These are phyloP conservation scores for Bergia puertoricense DNA, from an alignment of 92 coral and sea anemone species.

Conservation along the genomic window DNA sequence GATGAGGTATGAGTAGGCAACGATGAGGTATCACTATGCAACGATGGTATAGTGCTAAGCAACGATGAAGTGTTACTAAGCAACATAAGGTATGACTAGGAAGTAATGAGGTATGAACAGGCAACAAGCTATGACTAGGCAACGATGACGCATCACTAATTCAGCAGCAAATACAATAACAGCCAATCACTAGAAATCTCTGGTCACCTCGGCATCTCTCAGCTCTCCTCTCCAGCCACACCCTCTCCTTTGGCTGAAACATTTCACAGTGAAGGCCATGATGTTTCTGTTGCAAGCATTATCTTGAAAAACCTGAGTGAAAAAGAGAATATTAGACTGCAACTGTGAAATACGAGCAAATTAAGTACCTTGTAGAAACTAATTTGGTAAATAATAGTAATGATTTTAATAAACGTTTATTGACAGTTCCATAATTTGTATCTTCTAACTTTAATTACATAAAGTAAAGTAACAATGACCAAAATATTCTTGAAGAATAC, in stretches of 20 bases:
- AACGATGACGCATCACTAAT: not conserved
- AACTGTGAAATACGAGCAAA: no score
- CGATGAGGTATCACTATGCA: not conserved
- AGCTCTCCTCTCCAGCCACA: conserved; percentile 29
- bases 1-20: not conserved
- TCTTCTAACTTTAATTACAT: no score
- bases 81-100: not conserved
- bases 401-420: not conserved
- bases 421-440: no score
- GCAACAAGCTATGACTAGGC: not conserved
- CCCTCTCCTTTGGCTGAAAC: conserved; percentile 4
- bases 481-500: no score
- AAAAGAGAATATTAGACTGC: not conserved
- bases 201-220: conserved; percentile 25
- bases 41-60: not conserved
- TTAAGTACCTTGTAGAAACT: not conserved
- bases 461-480: no score
- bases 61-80: not conserved
- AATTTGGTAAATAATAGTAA: not conserved
- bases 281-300: conserved; percentile 44
- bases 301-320: conserved; percentile 31
- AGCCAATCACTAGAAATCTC: not conserved
- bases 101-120: no score
- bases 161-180: not conserved
- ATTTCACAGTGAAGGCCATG: conserved; percentile 25